Percentiles rank a stretch among this genome's conserved stretches.
Evolutionary conservation across 2,113 vertebrate species (phyloP).

Genomic region (Willisornis vidua): DNA sequence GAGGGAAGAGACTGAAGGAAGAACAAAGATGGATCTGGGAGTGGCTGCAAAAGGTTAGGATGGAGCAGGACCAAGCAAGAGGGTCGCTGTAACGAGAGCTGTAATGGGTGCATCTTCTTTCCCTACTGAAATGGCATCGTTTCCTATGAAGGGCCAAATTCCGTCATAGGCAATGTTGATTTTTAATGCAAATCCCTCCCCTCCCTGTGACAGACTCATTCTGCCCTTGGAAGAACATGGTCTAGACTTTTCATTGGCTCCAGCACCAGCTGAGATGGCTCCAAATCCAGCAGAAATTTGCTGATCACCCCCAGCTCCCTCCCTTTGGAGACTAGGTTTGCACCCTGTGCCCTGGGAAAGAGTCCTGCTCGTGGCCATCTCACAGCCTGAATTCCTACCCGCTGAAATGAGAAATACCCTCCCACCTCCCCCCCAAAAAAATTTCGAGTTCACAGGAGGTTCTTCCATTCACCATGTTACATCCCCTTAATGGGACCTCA

Average conservation of each 20-base stretch:
- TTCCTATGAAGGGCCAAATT: not conserved
- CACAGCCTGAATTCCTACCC: not conserved
- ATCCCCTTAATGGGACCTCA: not conserved
- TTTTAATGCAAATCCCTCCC: not conserved
- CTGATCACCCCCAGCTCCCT: not conserved
- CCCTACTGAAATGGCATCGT: not conserved
- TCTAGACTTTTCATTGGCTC: not conserved
- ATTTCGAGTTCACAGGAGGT: not conserved
- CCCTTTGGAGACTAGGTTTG: not conserved
- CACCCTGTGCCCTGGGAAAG: not conserved
- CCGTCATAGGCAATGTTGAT: accelerated
- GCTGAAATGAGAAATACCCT: not conserved
- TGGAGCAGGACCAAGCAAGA: not conserved
- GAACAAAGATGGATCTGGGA: not conserved
- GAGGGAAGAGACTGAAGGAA: not conserved
- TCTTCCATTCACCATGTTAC: not conserved
- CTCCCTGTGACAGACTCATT: not conserved
- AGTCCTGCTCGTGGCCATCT: not conserved
- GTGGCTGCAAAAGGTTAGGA: not conserved
- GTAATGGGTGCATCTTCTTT: not conserved
- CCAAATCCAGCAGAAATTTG: not conserved
- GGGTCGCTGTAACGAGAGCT: not conserved
- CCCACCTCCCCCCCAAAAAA: not conserved
- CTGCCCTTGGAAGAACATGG: not conserved
- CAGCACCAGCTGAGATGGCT: not conserved